phyloP scores from a whole-genome alignment of 2,888 invertebrate species.

The Apamea monoglypha region DNA sequence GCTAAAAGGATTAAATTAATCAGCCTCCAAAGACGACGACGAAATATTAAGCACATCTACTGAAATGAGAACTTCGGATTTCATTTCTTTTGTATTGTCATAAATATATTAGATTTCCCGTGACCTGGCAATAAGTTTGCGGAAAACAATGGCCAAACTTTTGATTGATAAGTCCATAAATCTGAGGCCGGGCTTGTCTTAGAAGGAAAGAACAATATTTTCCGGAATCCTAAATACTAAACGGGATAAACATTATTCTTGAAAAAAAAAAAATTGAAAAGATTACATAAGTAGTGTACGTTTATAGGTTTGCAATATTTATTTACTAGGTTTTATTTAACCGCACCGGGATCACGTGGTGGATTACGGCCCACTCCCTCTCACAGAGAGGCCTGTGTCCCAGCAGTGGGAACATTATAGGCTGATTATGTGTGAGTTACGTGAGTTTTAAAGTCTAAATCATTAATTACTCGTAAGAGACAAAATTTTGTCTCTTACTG shows the following conservation, averaged over 20 bases:
- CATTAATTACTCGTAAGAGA: background rate
- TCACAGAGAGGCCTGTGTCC: background rate
- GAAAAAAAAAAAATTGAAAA: background rate
- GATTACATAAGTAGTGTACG: background rate
- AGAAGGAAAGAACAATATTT: constrained; percentile 51
- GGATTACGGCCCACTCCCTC: background rate
- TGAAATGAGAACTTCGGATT: constrained; percentile 47
- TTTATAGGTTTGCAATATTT: background rate
- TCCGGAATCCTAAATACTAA: constrained; percentile 27
- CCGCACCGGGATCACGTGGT: background rate
- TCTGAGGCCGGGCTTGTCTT: constrained; percentile 45
- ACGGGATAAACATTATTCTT: constrained; percentile 20
- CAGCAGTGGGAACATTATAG: background rate
- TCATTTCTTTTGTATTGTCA: constrained; percentile 53
- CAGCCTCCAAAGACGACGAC: constrained; percentile 38
- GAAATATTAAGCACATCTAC: constrained; percentile 54
- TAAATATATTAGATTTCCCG: constrained; percentile 53
- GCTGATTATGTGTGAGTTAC: too few relatives aligned
- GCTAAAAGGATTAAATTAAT: constrained; percentile 63
- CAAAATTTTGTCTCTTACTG: background rate
- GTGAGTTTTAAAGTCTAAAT: too few relatives aligned
- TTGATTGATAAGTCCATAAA: constrained; percentile 75
- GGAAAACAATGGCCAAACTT: constrained; percentile 72
- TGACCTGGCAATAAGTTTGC: constrained; percentile 64
- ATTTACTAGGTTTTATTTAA: background rate